Conservation (phyloP, 2,888 invertebrate genomes). For the Limenitis camilla region DNA sequence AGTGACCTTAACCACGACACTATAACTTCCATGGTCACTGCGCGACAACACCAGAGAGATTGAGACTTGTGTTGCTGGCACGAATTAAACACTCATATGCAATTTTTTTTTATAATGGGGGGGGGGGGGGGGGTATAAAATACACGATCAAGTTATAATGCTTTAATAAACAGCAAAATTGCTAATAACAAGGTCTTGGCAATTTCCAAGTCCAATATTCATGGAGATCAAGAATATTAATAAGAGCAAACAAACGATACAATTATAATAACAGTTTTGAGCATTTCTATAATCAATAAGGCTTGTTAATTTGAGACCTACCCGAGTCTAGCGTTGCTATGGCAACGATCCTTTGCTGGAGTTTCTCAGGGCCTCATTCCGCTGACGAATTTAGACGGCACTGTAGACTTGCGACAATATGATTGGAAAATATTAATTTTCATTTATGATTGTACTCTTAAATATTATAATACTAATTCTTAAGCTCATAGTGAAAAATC, state of each 20-base stretch:
- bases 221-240: constrained; percentile 8
- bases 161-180: no score
- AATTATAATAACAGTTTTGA: constrained; percentile 35
- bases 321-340: constrained; percentile 46
- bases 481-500: no score
- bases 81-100: no score
- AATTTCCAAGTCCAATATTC: constrained; percentile 5
- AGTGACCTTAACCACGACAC: no score
- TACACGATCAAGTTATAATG: no score
- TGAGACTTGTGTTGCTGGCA: no score
- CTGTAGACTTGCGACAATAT: constrained; percentile 6
- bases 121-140: no score
- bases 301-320: constrained; percentile 49
- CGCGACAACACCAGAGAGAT: no score
- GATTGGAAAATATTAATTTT: not conserved
- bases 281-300: constrained; percentile 58
- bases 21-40: no score
- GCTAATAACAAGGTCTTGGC: not conserved
- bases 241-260: constrained; percentile 21
- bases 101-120: no score
- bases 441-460: no score
- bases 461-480: no score
- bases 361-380: constrained; percentile 34
- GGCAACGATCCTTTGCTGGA: constrained; percentile 54
- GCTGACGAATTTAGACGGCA: constrained; percentile 14